Base-by-base conservation (phyloP, 1,140 invertebrate species). In the Apolygus lucorum region DNA sequence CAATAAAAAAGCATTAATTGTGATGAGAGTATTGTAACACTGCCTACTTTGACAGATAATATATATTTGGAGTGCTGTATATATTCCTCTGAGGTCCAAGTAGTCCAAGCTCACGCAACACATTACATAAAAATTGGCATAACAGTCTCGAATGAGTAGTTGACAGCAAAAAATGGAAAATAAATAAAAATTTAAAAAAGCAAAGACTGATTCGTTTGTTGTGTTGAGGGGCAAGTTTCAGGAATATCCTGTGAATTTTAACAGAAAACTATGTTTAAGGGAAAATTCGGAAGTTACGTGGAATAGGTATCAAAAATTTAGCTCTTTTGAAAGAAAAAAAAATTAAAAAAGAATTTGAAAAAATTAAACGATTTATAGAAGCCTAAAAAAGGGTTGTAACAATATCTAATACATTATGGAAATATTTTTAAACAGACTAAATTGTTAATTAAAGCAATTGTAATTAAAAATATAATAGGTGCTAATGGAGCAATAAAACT, bases 21-120 rank as follows among this genome's bases (percentile, higher is more conserved):
- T 70, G 69, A 70, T 70, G 69, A 67, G 69, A 70, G 52, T 70
- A 70, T 70, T 70, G n/a, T n/a, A 70, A 67, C 69, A 70, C 69
- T 70, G 69, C 69, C 69, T 62, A 34, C 69, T 70, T n/a, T 42
- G 69, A 70, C 69, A 70, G 69, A 67, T 67, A 70, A 67, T 67
- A 67, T 67, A 70, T 70, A 70, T 70, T 70, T 70, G 69, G 69
- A 70, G 65, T 62, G 69, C 49, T 70, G 69, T 67, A 70, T 54
- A 70, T 70, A 70, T 70, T 70, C 26, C 64, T 70, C 52, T 67
- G 69, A 67, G 69, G 69, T 70, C 69, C 69, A 70, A 70, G 69
- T 67, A 69, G 69, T 67, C 64, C 42, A 70, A 52, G 67, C 42
- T 59, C 52, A 68, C 26, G 42, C 67, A 22, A 68, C 42, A 59